Evolutionary conservation across 2,113 vertebrate species (phyloP).

Genomic region (Misgurnus anguillicaudatus): DNA sequence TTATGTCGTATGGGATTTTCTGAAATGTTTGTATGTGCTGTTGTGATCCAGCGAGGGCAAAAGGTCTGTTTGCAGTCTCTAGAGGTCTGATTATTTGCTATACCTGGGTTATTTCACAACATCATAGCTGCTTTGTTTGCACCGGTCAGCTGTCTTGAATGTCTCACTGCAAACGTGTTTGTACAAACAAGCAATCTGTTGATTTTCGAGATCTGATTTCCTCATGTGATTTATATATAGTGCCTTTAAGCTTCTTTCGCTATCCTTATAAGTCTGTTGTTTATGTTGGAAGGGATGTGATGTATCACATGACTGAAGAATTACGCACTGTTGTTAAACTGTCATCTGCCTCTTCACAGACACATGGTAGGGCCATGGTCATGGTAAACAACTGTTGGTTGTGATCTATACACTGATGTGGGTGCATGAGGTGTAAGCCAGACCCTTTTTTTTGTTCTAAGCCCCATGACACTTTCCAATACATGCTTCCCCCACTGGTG

Average conservation of each 20-base stretch:
- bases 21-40: neutral
- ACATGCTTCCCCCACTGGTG: neutral
- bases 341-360: neutral
- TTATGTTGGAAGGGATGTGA: neutral
- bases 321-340: neutral
- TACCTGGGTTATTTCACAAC: neutral
- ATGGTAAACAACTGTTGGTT: too few relatives aligned
- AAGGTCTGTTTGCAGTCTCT: neutral
- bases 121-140: neutral
- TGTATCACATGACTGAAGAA: neutral
- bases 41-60: neutral
- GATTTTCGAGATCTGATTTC: neutral
- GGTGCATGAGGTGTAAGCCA: too few relatives aligned
- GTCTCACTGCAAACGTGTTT: too few relatives aligned
- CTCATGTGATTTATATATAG: too few relatives aligned
- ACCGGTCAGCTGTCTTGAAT: neutral
- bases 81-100: neutral
- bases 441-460: too few relatives aligned
- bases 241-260: neutral
- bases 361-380: too few relatives aligned
- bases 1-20: neutral
- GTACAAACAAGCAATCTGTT: neutral
- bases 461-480: neutral
- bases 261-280: neutral
- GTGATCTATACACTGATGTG: too few relatives aligned